Percentiles rank a stretch among this genome's conserved stretches.
Evolutionary conservation across 2,888 invertebrate species (phyloP).

Genomic region (Chirona hameri): DNA sequence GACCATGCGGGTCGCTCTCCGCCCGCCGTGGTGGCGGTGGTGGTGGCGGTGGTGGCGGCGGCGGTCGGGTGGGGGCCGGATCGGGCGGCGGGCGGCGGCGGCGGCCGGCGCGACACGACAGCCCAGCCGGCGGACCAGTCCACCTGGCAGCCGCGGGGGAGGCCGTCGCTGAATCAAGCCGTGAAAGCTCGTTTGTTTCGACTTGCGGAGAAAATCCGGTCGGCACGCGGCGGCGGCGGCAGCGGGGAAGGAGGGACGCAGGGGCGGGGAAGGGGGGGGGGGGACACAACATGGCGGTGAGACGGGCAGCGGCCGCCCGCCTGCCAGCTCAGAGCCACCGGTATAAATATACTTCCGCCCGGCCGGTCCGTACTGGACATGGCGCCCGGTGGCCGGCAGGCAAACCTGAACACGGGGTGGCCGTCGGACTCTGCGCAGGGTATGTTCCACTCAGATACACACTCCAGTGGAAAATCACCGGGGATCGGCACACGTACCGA

Average conservation of each 20-base stretch:
- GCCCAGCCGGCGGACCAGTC: not conserved
- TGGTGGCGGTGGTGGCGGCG: not conserved
- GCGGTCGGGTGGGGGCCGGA: not conserved
- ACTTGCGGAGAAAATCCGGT: conserved; percentile 9
- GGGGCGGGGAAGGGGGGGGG: not conserved
- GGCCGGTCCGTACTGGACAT: too few relatives aligned
- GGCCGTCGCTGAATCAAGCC: not conserved
- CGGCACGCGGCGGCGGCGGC: not conserved
- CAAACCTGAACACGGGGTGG: too few relatives aligned
- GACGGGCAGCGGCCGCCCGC: not conserved
- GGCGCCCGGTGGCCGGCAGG: too few relatives aligned
- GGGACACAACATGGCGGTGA: not conserved
- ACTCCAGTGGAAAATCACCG: too few relatives aligned
- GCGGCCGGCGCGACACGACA: not conserved
- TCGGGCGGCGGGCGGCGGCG: too few relatives aligned
- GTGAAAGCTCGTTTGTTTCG: conserved; percentile 24
- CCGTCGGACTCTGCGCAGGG: too few relatives aligned
- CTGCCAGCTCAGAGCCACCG: too few relatives aligned
- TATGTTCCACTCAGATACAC: too few relatives aligned
- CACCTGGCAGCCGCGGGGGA: conserved; percentile 5
- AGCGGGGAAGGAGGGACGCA: not conserved
- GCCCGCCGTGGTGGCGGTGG: not conserved
- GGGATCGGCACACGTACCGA: too few relatives aligned
- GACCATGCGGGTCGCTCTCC: not conserved
- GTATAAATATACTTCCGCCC: too few relatives aligned